These are phyloP conservation scores for Lasius fuliginosus DNA, from an alignment of 2,888 invertebrate species.

Conservation along the genomic window DNA sequence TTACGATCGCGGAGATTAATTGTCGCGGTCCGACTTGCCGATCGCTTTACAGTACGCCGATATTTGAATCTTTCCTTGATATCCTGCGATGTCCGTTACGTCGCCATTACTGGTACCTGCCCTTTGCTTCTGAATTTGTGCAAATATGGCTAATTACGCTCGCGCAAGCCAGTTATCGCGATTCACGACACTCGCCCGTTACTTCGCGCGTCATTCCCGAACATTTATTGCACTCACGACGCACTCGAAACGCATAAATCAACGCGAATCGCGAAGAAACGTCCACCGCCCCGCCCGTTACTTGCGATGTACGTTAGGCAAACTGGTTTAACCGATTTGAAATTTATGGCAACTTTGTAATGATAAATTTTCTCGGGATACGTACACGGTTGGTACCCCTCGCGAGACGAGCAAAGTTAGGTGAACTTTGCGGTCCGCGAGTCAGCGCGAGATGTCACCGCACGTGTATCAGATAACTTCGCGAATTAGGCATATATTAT, in stretches of 20 bases:
- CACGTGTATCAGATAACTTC: not conserved
- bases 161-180: not conserved
- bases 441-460: not conserved
- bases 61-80: not conserved
- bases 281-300: not conserved
- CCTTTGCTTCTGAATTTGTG: not conserved
- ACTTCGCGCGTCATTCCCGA: not conserved
- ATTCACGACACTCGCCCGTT: not conserved
- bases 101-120: not conserved
- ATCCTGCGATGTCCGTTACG: not conserved
- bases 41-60: not conserved
- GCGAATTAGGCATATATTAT: too few species aligned
- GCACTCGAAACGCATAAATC: not conserved
- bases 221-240: not conserved
- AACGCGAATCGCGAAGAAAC: not conserved
- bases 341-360: not conserved
- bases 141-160: not conserved
- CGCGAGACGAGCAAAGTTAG: not conserved
- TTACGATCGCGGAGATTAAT: not conserved
- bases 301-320: not conserved
- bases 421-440: not conserved
- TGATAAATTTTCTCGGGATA: not conserved
- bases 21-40: too few species aligned
- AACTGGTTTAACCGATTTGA: not conserved
- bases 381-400: not conserved